These are phyloP conservation scores for Nasalis larvatus DNA, from an alignment of 2,113 vertebrate genomes.

Conservation along the genomic window DNA sequence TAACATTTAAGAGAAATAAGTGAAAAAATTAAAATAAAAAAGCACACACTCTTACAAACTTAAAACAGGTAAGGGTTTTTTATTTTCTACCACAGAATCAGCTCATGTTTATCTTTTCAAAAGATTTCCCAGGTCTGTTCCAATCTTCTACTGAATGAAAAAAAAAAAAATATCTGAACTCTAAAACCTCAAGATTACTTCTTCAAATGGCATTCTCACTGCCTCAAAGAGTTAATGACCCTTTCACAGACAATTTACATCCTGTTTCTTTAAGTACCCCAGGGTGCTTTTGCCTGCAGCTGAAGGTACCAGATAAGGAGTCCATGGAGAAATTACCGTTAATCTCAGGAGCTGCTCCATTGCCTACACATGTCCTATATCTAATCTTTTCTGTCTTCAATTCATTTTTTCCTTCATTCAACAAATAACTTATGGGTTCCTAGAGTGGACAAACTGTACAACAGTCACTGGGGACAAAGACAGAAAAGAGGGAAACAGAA, in stretches of 20 bases:
- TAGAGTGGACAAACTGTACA: background rate
- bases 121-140: background rate
- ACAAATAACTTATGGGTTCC: background rate
- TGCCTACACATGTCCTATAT: background rate
- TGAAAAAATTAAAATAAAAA: background rate
- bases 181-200: background rate
- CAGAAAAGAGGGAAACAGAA: background rate
- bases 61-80: background rate
- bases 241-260: conserved; percentile 24
- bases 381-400: background rate
- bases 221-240: conserved; percentile 31
- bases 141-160: background rate
- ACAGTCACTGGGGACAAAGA: background rate
- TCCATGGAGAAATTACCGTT: background rate
- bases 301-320: conserved; percentile 12
- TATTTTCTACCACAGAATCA: background rate
- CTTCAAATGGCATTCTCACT: background rate
- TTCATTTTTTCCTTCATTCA: conserved; percentile 35
- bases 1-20: background rate
- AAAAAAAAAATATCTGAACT: background rate
- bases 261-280: background rate
- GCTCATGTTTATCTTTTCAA: background rate
- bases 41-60: background rate
- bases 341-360: background rate
- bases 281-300: background rate